Percentiles rank a stretch among this genome's conserved stretches.
Conservation (phyloP, 2,113 vertebrate genomes). For the Melanostigma gelatinosum region DNA sequence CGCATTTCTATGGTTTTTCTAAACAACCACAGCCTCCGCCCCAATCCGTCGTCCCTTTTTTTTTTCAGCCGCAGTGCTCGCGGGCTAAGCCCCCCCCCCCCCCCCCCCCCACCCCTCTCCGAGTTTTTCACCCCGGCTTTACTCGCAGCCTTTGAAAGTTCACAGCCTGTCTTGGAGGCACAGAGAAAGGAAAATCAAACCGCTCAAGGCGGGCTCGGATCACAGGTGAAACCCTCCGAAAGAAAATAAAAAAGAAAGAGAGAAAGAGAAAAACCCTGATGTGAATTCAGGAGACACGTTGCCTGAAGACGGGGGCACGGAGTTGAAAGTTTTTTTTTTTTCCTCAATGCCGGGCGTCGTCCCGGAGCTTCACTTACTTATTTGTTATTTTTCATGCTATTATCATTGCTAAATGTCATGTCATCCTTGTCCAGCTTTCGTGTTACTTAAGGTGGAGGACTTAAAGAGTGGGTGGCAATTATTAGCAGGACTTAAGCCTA, state of each 20-base stretch:
- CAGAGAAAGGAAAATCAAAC: slow-evolving; percentile 68
- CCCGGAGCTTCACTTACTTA: slow-evolving; percentile 39
- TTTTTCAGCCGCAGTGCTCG: slow-evolving; percentile 27
- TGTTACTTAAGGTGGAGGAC: slow-evolving; percentile 12
- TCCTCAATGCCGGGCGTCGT: slow-evolving; percentile 36
- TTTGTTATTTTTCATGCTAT: slow-evolving; percentile 47
- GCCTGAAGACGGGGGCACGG: slow-evolving; percentile 59
- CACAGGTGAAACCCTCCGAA: slow-evolving; percentile 66
- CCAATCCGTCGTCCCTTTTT: slow-evolving; percentile 35
- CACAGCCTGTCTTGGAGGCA: slow-evolving; percentile 79
- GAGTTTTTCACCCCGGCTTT: slow-evolving; percentile 61
- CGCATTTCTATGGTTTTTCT: slow-evolving; percentile 41
- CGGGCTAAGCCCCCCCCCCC: slow-evolving; percentile 40
- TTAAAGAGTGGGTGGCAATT: slow-evolving; percentile 37
- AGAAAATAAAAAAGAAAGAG: background rate
- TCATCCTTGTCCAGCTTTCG: slow-evolving; percentile 22
- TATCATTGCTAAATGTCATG: slow-evolving; percentile 20
- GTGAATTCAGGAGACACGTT: slow-evolving; percentile 74
- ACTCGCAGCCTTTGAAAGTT: slow-evolving; percentile 76
- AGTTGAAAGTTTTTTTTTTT: slow-evolving; percentile 47
- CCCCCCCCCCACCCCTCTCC: background rate
- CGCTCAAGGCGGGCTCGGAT: slow-evolving; percentile 69
- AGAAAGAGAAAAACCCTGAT: slow-evolving; percentile 42
- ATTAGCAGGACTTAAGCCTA: slow-evolving; percentile 26
- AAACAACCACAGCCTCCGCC: slow-evolving; percentile 42